phyloP scores from a whole-genome alignment of 2,797 vertebrate genomes.

The Malacoraja senta region DNA sequence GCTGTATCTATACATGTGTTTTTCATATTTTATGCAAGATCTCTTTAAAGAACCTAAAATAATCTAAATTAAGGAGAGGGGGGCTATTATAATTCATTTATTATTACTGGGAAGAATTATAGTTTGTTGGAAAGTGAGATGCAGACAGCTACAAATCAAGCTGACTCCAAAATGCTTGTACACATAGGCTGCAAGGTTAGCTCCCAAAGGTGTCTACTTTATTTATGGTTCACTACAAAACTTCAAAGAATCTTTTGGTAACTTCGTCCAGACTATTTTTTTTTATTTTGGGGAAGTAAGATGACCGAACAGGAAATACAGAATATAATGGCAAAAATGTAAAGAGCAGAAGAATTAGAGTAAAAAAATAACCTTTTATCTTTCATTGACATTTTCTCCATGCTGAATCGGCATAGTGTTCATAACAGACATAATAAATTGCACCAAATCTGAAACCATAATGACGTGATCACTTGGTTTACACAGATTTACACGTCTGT shows the following conservation, averaged over 20 bases:
- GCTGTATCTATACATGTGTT: not conserved
- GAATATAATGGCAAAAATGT: conserved; percentile 49
- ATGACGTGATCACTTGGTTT: not conserved
- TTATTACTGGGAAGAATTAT: conserved; percentile 68
- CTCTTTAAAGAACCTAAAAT: conserved; percentile 22
- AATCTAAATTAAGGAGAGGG: not conserved
- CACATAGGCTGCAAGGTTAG: conserved; percentile 60
- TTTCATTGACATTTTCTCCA: conserved; percentile 5
- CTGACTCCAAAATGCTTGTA: conserved; percentile 72
- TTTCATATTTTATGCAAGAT: not conserved
- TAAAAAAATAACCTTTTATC: conserved; percentile 30
- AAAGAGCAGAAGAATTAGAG: conserved; percentile 4
- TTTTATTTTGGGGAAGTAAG: conserved; percentile 74
- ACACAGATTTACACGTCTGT: not conserved
- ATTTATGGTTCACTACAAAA: conserved; percentile 84
- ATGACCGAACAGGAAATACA: conserved; percentile 68
- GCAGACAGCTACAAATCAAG: conserved; percentile 80
- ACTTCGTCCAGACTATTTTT: conserved; percentile 80
- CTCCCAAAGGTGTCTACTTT: conserved; percentile 80
- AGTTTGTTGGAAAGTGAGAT: conserved; percentile 71
- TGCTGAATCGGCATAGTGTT: not conserved
- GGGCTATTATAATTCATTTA: not conserved
- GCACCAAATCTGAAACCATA: not conserved
- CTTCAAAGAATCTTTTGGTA: conserved; percentile 84
- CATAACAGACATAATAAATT: conserved; percentile 21